A percentile compares a stretch with the other conserved stretches of the same genome.
Evolutionary conservation across 2,113 vertebrate genomes (phyloP).

Genomic region (Pseudorasbora parva): DNA sequence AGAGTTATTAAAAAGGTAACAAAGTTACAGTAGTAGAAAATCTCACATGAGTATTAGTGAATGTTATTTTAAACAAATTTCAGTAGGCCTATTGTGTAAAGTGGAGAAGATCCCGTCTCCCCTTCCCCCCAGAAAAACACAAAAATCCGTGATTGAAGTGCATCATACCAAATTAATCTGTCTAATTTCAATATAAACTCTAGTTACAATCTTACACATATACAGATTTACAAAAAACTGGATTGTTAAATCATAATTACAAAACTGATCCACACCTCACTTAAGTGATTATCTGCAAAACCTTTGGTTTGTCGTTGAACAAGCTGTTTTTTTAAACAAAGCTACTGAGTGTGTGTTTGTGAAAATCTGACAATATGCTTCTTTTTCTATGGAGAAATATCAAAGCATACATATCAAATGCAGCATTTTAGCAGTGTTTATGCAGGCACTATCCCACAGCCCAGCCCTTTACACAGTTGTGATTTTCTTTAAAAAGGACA

Average conservation of each 20-base stretch:
- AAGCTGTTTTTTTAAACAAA: slow-evolving; percentile 30
- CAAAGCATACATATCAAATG: slow-evolving; percentile 14
- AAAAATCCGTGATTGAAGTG: slow-evolving; percentile 90
- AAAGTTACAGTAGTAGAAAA: slow-evolving; percentile 81
- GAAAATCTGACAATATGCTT: neutral
- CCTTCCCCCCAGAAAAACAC: slow-evolving; percentile 81
- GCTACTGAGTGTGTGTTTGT: neutral
- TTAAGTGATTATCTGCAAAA: slow-evolving; percentile 61
- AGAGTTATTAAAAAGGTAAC: slow-evolving; percentile 65
- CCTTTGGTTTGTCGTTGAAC: slow-evolving; percentile 56
- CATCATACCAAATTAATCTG: slow-evolving; percentile 79
- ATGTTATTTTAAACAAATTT: slow-evolving; percentile 23
- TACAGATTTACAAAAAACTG: slow-evolving; percentile 66
- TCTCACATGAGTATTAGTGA: slow-evolving; percentile 50
- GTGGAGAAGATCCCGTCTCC: slow-evolving; percentile 78
- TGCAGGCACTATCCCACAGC: slow-evolving; percentile 14
- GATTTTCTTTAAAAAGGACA: slow-evolving; percentile 40
- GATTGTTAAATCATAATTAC: slow-evolving; percentile 60
- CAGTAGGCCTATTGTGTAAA: slow-evolving; percentile 64
- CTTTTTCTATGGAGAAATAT: neutral
- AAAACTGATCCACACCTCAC: slow-evolving; percentile 49
- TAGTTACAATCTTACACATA: slow-evolving; percentile 61
- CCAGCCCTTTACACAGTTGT: slow-evolving; percentile 2
- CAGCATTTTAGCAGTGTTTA: slow-evolving; percentile 25
- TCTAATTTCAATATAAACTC: slow-evolving; percentile 64